Conservation (phyloP, 2,888 invertebrate species). For the Athetis lepigone region DNA sequence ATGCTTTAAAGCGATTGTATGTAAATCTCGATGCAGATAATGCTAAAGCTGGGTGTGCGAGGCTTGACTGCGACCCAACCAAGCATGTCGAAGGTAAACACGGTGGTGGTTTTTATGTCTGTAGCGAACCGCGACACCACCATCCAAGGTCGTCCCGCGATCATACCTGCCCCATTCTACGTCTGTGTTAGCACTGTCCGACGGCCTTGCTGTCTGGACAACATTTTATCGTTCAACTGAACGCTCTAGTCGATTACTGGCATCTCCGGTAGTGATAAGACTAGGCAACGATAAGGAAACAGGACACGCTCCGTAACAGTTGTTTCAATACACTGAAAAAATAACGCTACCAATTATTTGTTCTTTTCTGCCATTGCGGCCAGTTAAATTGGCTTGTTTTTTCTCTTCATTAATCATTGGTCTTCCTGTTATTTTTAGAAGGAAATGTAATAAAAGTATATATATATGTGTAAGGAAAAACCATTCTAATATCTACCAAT, state of each 20-base stretch:
- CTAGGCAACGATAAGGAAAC: slow-evolving; percentile 67
- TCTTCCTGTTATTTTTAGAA: neutral
- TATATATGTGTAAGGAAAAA: neutral
- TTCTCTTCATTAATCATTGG: neutral
- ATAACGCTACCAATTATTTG: slow-evolving; percentile 8
- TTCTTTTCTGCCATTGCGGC: slow-evolving; percentile 5
- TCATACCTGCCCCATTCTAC: slow-evolving; percentile 77
- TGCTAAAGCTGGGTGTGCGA: slow-evolving; percentile 47
- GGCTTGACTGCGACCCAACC: slow-evolving; percentile 68
- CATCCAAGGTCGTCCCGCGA: slow-evolving; percentile 78
- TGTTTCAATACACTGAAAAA: slow-evolving; percentile 48
- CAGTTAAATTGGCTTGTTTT: slow-evolving; percentile 1
- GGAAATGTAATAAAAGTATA: neutral
- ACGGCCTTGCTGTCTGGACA: slow-evolving; percentile 77
- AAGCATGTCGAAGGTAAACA: slow-evolving; percentile 77
- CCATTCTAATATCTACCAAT: too few species aligned
- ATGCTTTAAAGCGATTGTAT: slow-evolving; percentile 23
- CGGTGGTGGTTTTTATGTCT: slow-evolving; percentile 78
- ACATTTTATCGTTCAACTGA: slow-evolving; percentile 73
- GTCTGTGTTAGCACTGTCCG: slow-evolving; percentile 72
- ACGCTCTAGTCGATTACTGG: slow-evolving; percentile 67
- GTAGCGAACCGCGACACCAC: slow-evolving; percentile 80
- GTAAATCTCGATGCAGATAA: slow-evolving; percentile 46
- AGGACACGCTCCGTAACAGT: slow-evolving; percentile 58
- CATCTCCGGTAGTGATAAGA: slow-evolving; percentile 66